Evolutionary conservation across 1,140 invertebrate species (phyloP).

Genomic region (Lordiphosa collinella): DNA sequence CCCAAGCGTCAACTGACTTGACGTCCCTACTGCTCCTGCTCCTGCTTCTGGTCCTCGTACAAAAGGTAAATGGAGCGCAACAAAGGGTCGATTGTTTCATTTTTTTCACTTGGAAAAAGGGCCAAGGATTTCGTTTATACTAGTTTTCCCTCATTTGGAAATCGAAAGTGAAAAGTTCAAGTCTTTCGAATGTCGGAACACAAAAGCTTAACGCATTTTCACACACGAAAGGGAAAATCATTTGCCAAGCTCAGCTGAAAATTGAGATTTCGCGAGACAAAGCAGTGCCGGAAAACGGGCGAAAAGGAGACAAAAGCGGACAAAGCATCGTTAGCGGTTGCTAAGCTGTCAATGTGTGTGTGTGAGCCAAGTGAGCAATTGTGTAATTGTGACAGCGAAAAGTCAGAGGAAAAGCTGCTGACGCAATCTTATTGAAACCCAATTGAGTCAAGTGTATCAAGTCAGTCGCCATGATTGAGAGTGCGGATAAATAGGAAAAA

Average conservation of each 20-base stretch:
- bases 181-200: neutral
- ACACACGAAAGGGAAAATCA: slow-evolving; percentile 27
- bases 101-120: slow-evolving; percentile 1
- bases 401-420: slow-evolving; percentile 35
- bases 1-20: neutral
- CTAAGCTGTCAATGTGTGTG: slow-evolving; percentile 21
- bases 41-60: no score
- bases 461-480: no score
- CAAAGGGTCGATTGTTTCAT: slow-evolving; percentile 1
- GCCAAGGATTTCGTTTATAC: neutral
- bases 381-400: slow-evolving; percentile 49
- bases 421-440: slow-evolving; percentile 48
- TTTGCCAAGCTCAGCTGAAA: slow-evolving; percentile 48
- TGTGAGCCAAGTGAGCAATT: slow-evolving; percentile 39
- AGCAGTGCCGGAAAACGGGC: neutral
- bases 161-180: neutral
- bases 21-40: no score
- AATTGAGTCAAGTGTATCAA: slow-evolving; percentile 39
- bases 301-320: slow-evolving; percentile 33
- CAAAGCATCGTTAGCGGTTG: slow-evolving; percentile 35
- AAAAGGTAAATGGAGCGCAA: slow-evolving; percentile 10
- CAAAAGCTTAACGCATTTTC: slow-evolving; percentile 7
- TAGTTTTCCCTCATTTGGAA: slow-evolving; percentile 3
- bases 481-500: no score
- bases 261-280: slow-evolving; percentile 32